Conservation (phyloP, 2,113 vertebrate genomes). For the Hippocampus barbouri region DNA sequence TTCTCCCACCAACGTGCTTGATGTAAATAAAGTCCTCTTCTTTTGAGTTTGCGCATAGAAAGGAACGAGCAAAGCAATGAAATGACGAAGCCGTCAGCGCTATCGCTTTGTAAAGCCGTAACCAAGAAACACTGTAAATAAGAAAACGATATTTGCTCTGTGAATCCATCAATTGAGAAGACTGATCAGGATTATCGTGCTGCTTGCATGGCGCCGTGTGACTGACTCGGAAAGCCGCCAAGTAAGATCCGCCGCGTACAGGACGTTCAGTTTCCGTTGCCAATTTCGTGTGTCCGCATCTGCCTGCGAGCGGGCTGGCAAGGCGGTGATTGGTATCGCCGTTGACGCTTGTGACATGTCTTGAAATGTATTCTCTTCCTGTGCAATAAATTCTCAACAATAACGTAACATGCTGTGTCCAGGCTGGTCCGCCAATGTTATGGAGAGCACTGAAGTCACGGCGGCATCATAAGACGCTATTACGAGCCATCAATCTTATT, state of each 20-base stretch:
- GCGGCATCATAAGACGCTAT: background rate
- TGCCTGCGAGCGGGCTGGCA: conserved; percentile 20
- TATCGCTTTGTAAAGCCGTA: conserved; percentile 30
- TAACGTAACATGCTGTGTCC: background rate
- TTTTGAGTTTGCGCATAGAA: conserved; percentile 54
- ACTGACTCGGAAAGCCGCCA: conserved; percentile 5
- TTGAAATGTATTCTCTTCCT: background rate
- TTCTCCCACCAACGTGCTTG: conserved; percentile 59
- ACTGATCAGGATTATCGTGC: background rate
- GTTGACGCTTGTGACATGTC: background rate
- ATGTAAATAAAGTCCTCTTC: conserved; percentile 54
- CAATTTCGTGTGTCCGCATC: conserved; percentile 63
- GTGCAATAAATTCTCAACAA: background rate
- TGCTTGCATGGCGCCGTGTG: conserved; percentile 14
- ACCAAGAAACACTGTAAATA: conserved; percentile 33
- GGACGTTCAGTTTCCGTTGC: conserved; percentile 26
- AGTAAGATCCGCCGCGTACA: background rate
- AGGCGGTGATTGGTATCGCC: background rate
- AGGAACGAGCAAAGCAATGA: conserved; percentile 40
- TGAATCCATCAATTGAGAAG: background rate
- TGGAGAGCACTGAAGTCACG: background rate
- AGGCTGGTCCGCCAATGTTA: background rate
- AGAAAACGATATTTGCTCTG: conserved; percentile 18
- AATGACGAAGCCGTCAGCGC: conserved; percentile 44
- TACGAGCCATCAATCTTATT: background rate